Evolutionary conservation across 2,888 invertebrate genomes (phyloP).

Genomic region (Eurois occulta): DNA sequence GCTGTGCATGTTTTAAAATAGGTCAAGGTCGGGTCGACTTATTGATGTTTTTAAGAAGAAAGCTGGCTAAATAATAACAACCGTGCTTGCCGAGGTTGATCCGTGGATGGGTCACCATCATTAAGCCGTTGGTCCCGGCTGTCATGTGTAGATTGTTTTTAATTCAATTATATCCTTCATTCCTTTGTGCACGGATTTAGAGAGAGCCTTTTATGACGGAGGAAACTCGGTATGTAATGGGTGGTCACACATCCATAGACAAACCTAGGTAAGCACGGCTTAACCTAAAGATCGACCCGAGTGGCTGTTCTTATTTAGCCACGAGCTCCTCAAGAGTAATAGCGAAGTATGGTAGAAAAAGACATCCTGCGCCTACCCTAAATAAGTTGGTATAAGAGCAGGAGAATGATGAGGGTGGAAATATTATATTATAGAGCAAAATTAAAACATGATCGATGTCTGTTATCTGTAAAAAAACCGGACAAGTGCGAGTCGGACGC

Average conservation of each 20-base stretch:
- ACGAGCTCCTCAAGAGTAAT: no score
- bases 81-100: no score
- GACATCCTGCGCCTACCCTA: background rate
- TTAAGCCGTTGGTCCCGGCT: no score
- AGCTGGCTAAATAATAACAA: no score
- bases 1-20: constrained; percentile 23
- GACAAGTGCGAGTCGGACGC: no score
- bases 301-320: no score
- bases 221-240: no score
- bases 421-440: background rate
- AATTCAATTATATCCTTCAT: constrained; percentile 19
- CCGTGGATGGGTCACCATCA: no score
- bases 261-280: no score
- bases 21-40: background rate
- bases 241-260: no score
- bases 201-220: constrained; percentile 36
- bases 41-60: constrained; percentile 5
- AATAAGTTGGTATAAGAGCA: background rate
- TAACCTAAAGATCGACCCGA: no score
- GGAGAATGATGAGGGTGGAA: background rate
- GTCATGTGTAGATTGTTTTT: constrained; percentile 7
- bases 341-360: background rate
- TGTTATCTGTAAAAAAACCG: no score
- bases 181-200: constrained; percentile 14
- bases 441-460: background rate